Evolutionary conservation across 2,888 invertebrate species (phyloP).

Genomic region (Ectemnius cavifrons): DNA sequence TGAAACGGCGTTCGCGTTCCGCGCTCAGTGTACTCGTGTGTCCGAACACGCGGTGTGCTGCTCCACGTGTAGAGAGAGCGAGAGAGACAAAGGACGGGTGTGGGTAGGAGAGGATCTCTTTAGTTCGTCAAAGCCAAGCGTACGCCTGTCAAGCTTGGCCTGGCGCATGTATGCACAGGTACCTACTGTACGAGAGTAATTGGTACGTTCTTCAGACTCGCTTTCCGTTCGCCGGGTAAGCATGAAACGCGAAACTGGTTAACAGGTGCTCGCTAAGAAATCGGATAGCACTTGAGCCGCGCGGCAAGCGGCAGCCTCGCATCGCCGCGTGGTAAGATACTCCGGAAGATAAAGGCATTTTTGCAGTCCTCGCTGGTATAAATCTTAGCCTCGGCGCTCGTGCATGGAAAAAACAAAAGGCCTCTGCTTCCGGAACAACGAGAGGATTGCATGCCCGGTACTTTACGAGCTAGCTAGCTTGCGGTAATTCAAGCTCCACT

Average conservation of each 20-base stretch:
- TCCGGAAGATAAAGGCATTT: constrained; percentile 4
- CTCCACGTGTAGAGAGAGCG: not conserved
- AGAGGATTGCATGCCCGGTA: constrained; percentile 6
- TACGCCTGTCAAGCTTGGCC: constrained; percentile 18
- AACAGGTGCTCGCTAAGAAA: constrained; percentile 5
- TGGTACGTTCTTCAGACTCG: constrained; percentile 1
- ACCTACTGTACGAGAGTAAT: constrained; percentile 8
- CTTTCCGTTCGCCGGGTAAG: not conserved
- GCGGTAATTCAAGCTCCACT: constrained; percentile 5
- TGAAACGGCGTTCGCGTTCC: constrained; percentile 22
- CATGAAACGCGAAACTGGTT: not conserved
- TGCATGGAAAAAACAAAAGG: constrained; percentile 2
- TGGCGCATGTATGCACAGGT: not conserved
- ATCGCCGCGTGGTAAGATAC: not conserved
- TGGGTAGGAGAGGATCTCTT: constrained; percentile 38
- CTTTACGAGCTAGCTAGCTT: not conserved
- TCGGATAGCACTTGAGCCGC: not conserved
- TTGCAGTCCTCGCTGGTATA: not conserved
- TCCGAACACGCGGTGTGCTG: constrained; percentile 25
- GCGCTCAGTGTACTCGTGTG: constrained; percentile 25
- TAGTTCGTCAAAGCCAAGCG: constrained; percentile 49
- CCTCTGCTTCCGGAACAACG: not conserved
- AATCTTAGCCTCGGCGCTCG: not conserved
- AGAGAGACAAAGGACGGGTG: constrained; percentile 14
- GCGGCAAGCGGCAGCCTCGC: not conserved